Evolutionary conservation across 1,140 invertebrate genomes (phyloP).

Genomic region (Paramacrobiotus metropolitanus): DNA sequence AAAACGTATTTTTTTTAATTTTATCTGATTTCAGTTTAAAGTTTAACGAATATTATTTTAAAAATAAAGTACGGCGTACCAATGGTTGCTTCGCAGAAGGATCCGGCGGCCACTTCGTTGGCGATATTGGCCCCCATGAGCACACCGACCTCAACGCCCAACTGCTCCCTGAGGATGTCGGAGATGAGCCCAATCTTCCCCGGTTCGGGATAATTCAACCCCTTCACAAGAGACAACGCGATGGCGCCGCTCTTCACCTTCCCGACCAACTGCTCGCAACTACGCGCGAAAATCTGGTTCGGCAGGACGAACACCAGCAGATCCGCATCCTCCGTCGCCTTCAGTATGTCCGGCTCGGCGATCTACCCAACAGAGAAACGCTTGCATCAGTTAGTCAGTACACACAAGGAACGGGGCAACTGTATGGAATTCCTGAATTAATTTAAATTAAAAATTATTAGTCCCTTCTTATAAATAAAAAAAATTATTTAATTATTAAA

Average conservation of each 20-base stretch:
- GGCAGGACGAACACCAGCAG: slow-evolving; percentile 89
- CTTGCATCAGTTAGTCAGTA: too few relatives aligned
- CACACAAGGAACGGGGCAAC: too few relatives aligned
- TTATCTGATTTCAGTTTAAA: too few relatives aligned
- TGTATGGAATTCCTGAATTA: too few relatives aligned
- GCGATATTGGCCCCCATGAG: slow-evolving; percentile 34
- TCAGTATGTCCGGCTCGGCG: slow-evolving; percentile 69
- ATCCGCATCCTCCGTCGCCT: slow-evolving; percentile 73
- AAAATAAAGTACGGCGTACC: too few relatives aligned
- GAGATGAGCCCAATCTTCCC: background rate
- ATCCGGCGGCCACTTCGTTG: slow-evolving; percentile 27
- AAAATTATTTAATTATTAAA: too few relatives aligned
- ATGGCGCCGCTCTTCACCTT: slow-evolving; percentile 70
- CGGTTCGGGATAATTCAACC: background rate
- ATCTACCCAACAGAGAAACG: slow-evolving; percentile 44
- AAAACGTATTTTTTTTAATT: too few relatives aligned
- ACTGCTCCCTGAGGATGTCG: background rate
- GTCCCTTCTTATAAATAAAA: too few relatives aligned
- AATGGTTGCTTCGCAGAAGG: slow-evolving; percentile 31
- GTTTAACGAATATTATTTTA: too few relatives aligned
- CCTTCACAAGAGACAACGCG: slow-evolving; percentile 78
- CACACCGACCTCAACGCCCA: slow-evolving; percentile 18
- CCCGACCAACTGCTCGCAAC: slow-evolving; percentile 58
- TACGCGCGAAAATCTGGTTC: slow-evolving; percentile 75
- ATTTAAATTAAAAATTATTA: too few relatives aligned